Percentiles rank a stretch among this genome's conserved stretches.
phyloP scores from a whole-genome alignment of 37 sponge, comb jelly and placozoan genomes.

The Ephydatia muelleri region DNA sequence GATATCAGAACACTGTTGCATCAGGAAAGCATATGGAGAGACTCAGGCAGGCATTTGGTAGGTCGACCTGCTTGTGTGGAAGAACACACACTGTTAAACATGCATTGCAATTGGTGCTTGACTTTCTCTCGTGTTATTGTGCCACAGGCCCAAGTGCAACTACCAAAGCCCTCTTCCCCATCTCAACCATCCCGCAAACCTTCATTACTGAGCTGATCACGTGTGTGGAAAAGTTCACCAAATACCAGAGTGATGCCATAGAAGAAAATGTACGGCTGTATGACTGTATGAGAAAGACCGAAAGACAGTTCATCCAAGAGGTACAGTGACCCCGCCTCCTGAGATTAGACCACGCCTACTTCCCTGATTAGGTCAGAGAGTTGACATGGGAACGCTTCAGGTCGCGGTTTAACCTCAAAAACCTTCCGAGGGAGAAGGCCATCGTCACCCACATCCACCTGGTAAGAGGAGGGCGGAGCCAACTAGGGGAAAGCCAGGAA shows the following conservation, averaged over 20 bases:
- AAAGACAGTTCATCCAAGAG: slow-evolving; percentile 59
- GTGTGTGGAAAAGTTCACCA: slow-evolving; percentile 36
- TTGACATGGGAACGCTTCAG: slow-evolving; percentile 47
- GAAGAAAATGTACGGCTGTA: slow-evolving; percentile 62
- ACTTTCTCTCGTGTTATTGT: not conserved
- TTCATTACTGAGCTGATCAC: slow-evolving; percentile 45
- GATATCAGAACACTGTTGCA: slow-evolving; percentile 40
- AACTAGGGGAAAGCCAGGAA: not conserved
- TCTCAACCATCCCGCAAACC: slow-evolving; percentile 24
- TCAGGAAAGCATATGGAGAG: slow-evolving; percentile 37
- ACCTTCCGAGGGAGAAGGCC: slow-evolving; percentile 56
- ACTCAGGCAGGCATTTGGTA: slow-evolving; percentile 43
- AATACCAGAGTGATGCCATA: slow-evolving; percentile 51
- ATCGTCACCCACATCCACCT: slow-evolving; percentile 41
- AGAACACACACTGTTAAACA: no score
- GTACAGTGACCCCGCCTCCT: not conserved
- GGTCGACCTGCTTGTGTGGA: not conserved
- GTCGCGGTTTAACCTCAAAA: slow-evolving; percentile 56
- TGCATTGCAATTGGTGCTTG: not conserved
- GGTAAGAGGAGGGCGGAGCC: slow-evolving; percentile 14
- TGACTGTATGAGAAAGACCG: slow-evolving; percentile 62
- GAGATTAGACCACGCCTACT: not conserved
- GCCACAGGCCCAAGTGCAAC: slow-evolving; percentile 3
- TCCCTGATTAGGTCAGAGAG: slow-evolving; percentile 56
- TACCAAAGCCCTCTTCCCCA: slow-evolving; percentile 38